Percentiles rank a stretch among this genome's conserved stretches.
These are phyloP conservation scores for Menidia menidia DNA, from an alignment of 2,797 vertebrate species.

Conservation along the genomic window DNA sequence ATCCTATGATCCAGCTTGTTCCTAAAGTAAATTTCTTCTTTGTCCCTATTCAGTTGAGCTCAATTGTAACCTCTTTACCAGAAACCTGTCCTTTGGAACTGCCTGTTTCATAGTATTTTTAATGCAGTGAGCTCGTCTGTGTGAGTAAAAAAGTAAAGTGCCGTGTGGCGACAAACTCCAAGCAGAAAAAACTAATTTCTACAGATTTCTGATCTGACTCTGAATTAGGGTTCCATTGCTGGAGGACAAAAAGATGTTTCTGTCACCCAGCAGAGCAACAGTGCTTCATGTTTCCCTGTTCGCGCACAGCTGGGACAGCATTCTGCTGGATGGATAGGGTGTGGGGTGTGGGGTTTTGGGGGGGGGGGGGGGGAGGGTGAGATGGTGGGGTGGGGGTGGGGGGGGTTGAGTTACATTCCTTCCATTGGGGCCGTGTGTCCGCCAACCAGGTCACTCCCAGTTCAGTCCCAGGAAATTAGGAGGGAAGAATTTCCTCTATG, in stretches of 20 bases:
- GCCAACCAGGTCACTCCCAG: constrained; percentile 86
- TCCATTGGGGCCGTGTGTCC: constrained; percentile 82
- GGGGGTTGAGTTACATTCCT: constrained; percentile 85
- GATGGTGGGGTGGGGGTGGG: constrained; percentile 48
- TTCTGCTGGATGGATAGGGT: constrained; percentile 52
- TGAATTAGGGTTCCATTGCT: neutral
- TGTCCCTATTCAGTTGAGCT: no score
- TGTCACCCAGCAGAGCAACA: constrained; percentile 13
- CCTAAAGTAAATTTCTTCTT: no score
- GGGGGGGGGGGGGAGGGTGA: constrained; percentile 68
- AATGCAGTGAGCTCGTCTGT: no score
- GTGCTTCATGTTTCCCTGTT: constrained; percentile 15
- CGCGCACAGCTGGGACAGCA: constrained; percentile 61
- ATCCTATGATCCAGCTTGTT: no score
- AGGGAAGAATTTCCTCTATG: constrained; percentile 79
- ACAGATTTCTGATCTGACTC: neutral
- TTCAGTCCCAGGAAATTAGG: constrained; percentile 81
- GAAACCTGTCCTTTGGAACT: no score
- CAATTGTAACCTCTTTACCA: no score
- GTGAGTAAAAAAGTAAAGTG: no score
- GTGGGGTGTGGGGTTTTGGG: constrained; percentile 25
- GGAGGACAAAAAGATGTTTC: constrained; percentile 36
- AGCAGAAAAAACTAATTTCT: no score
- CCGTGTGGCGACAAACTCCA: no score
- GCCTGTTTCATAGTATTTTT: no score